A percentile compares a stretch with the other conserved stretches of the same genome.
Conservation (phyloP, 2,888 invertebrate species). For the Trichopria drosophilae region DNA sequence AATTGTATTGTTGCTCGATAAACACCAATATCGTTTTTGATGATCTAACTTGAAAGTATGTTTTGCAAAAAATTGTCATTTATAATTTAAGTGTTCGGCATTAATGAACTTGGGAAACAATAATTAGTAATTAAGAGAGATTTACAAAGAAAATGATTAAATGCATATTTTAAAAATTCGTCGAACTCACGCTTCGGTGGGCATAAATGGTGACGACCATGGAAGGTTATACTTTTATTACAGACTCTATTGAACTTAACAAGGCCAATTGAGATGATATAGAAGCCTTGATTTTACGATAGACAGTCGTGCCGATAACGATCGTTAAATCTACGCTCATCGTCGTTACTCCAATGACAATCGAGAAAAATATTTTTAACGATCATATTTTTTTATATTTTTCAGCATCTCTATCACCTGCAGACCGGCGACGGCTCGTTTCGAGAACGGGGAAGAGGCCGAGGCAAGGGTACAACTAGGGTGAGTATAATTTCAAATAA, state of each 20-base stretch:
- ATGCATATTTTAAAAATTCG: no score
- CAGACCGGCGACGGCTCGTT: conserved; percentile 56
- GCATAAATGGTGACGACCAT: no score
- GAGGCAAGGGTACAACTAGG: conserved; percentile 57
- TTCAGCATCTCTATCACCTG: conserved; percentile 57
- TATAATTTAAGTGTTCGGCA: no score
- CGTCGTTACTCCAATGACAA: conserved; percentile 9
- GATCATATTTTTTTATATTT: conserved; percentile 35
- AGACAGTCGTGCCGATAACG: conserved; percentile 45
- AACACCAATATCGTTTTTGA: no score
- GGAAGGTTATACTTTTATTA: conserved; percentile 47
- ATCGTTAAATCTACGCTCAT: conserved; percentile 30
- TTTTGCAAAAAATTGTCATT: no score
- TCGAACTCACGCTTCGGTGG: no score
- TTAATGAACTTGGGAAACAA: no score
- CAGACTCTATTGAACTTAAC: conserved; percentile 52
- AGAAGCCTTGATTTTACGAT: conserved; percentile 50
- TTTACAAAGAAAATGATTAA: no score
- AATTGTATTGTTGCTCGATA: no score
- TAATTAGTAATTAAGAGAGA: no score
- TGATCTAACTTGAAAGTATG: no score
- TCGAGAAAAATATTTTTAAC: conserved; percentile 16
- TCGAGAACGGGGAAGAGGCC: conserved; percentile 54
- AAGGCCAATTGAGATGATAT: conserved; percentile 52
- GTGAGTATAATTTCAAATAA: conserved; percentile 44